Base-by-base conservation (phyloP, 2,797 vertebrate genomes). In the Erpetoichthys calabaricus region DNA sequence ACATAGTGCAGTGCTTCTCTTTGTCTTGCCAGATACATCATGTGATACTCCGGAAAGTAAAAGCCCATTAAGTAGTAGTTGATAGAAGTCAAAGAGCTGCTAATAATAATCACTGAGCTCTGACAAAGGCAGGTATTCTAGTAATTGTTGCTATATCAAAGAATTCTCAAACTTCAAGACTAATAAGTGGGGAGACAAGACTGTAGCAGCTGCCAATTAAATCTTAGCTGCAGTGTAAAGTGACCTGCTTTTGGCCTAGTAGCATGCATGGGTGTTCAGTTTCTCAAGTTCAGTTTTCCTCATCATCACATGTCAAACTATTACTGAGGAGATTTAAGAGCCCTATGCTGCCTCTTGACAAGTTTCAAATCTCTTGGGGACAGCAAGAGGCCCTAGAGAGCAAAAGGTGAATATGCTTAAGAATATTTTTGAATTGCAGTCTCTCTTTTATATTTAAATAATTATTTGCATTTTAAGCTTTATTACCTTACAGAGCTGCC, bases 401-500 rank as follows among this genome's bases (percentile, higher is more conserved):
- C 47, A 49, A 4, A n/a, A n/a, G 5, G 47, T 49, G 7, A 49
- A 49, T 49, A 7, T 49, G 47, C 47, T 3, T 7, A 47, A 47
- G 47, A 49, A 49, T 49, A 47, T 7, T 49, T n/a, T 49, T 49
- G 7, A 7, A 49, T 49, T 7, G 7, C 6, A 49, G 47, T 53
- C n/a, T 10, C 53, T n/a, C 7, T 6, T 53, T 46, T 4, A 9
- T n/a, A 5, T n/a, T 47, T 45, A 10, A 5, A 42, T 7, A 47
- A 9, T 9, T 47, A 6, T 47, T 25, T 25, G 25, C 51, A 51
- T 10, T 8, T 47, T 42, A 54, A 54, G 44, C 5, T 2, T 8
- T 8, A 60, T 67, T 77, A 99, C 96, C 87, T 98, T 98, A 75
- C 96, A 99, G 65, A 99, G 90, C 79, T 99, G 96, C 64, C 93